Conservation (phyloP, 2,113 vertebrate genomes). For the Megaleporinus macrocephalus region DNA sequence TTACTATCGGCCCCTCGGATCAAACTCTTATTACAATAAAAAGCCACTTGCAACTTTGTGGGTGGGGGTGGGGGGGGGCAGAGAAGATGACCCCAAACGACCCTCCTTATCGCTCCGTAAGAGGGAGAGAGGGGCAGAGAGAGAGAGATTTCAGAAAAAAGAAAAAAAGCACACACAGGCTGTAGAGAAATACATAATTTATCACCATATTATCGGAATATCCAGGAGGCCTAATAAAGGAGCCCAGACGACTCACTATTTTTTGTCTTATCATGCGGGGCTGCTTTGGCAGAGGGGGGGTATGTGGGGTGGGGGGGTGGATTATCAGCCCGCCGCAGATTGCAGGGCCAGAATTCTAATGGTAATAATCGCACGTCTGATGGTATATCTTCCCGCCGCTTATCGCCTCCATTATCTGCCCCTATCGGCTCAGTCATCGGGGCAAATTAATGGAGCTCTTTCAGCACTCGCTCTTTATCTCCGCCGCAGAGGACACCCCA, state of each 20-base stretch:
- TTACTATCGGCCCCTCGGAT: slow-evolving; percentile 85
- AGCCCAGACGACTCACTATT: slow-evolving; percentile 82
- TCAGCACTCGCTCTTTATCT: slow-evolving; percentile 89
- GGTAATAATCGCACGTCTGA: slow-evolving; percentile 94
- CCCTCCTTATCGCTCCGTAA: slow-evolving; percentile 48
- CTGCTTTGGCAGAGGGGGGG: slow-evolving; percentile 87
- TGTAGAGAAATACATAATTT: slow-evolving; percentile 91
- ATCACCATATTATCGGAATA: slow-evolving; percentile 93
- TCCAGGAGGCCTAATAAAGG: slow-evolving; percentile 93
- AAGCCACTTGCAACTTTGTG: slow-evolving; percentile 51
- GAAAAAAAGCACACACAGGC: slow-evolving; percentile 2
- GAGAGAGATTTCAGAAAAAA: slow-evolving; percentile 60
- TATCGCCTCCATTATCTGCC: slow-evolving; percentile 91
- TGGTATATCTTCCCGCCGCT: slow-evolving; percentile 90
- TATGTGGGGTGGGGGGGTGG: slow-evolving; percentile 83
- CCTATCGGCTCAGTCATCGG: slow-evolving; percentile 93
- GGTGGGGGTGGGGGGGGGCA: slow-evolving; percentile 14
- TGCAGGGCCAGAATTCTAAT: slow-evolving; percentile 92
- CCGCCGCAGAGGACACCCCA: slow-evolving; percentile 87
- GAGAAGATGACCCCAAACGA: slow-evolving; percentile 56
- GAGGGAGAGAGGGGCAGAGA: slow-evolving; percentile 62
- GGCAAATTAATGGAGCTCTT: slow-evolving; percentile 96
- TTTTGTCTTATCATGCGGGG: slow-evolving; percentile 94
- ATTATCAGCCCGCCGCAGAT: slow-evolving; percentile 94
- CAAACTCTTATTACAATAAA: slow-evolving; percentile 89